Evolutionary conservation across 92 coral and sea anemone genomes (phyloP).

Genomic region (Galaxea fascicularis): DNA sequence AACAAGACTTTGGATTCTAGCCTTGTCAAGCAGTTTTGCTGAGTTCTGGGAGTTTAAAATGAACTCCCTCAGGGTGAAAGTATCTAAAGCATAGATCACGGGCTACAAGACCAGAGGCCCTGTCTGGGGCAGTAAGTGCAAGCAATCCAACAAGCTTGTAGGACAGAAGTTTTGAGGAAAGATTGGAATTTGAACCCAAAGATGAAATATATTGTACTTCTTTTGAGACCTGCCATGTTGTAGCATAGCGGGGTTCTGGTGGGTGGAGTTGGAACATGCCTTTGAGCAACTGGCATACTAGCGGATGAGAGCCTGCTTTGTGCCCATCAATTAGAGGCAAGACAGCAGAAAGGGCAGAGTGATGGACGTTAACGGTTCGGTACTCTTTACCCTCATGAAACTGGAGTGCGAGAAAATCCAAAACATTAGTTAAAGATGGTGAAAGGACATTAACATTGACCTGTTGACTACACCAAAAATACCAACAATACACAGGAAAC

Average conservation of each 20-base stretch:
- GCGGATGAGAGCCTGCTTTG: background rate
- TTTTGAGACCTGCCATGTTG: slow-evolving; percentile 46
- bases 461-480: slow-evolving; percentile 52
- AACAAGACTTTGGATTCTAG: slow-evolving; percentile 30
- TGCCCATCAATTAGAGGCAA: slow-evolving; percentile 32
- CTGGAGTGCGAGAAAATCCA: slow-evolving; percentile 45
- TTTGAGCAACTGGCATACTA: slow-evolving; percentile 19
- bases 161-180: slow-evolving; percentile 33
- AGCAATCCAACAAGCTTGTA: slow-evolving; percentile 38
- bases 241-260: slow-evolving; percentile 7
- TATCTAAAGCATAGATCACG: slow-evolving; percentile 43
- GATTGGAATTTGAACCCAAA: slow-evolving; percentile 22
- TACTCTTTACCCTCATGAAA: slow-evolving; percentile 64
- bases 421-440: slow-evolving; percentile 9
- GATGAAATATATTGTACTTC: slow-evolving; percentile 43
- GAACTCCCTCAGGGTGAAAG: slow-evolving; percentile 53
- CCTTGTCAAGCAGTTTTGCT: slow-evolving; percentile 17
- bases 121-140: slow-evolving; percentile 59
- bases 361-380: slow-evolving; percentile 63
- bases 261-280: slow-evolving; percentile 55
- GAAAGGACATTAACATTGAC: slow-evolving; percentile 39
- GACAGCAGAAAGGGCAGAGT: slow-evolving; percentile 49
- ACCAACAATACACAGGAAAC: slow-evolving; percentile 57
- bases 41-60: slow-evolving; percentile 54
- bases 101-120: slow-evolving; percentile 52